Evolutionary conservation across 1,140 invertebrate genomes (phyloP), one percentile per base, ranked within the genome.

Genomic region (Frieseomelitta varia): DNA sequence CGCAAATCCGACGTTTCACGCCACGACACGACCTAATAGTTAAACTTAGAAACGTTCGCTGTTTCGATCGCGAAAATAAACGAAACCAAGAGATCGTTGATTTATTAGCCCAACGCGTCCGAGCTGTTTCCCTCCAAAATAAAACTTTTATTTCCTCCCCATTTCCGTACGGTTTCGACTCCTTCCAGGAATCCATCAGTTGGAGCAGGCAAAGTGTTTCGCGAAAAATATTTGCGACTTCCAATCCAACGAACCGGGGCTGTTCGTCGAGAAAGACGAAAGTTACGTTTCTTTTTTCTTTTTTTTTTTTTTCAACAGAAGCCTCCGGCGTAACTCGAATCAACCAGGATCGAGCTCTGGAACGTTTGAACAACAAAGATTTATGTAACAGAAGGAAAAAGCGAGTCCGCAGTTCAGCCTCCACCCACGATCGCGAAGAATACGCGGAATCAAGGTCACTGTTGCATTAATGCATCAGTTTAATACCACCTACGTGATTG

Each of bases 401-500:
- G 69, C 8, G 67, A 72, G 67, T 51, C 56, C 47, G 56, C 30
- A 27, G 56, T 84, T 80, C 78, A 56, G 78, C 51, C 68, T 68
- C 78, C 78, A 51, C 83, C 78, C 53, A 80, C 83, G 77, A 67
- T 77, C 39, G 15, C 68, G 53, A 84, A 80, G 58, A 79, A 72
- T 80, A 51, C 30, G 14, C 3, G n/a, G 47, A 79, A 84, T 79
- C 77, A 84, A 84, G 83, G 83, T 84, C 83, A 67, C 53, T 80
- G 21, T 67, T 84, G 83, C 83, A 80, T 84, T 84, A 84, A 84
- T 84, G 77, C 83, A 84, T 65, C 83, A 79, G 77, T 74, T 73
- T 73, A 84, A 73, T 68, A 61, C 83, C 83, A 34, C 83, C 83
- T 30, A 84, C 83, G 69, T 55, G 78, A 84, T 84, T 84, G 83